These are phyloP conservation scores for Anthonomus grandis DNA, from an alignment of 1,140 invertebrate genomes.

Conservation along the genomic window DNA sequence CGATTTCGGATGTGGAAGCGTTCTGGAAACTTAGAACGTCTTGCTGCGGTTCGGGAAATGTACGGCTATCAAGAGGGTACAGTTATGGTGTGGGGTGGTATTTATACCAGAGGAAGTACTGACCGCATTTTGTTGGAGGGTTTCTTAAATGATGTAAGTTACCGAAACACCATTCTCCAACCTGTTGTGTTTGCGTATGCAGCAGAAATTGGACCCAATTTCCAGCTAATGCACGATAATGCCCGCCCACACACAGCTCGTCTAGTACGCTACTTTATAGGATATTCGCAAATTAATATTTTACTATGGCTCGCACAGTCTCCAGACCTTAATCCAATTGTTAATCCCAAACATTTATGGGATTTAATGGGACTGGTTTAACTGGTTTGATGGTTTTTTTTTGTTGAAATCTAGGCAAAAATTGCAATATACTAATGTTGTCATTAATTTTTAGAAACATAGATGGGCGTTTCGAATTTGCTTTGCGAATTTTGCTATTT, in stretches of 20 bases:
- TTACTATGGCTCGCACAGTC: not conserved
- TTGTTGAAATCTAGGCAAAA: too few relatives aligned
- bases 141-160: not conserved
- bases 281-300: not conserved
- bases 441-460: too few relatives aligned
- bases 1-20: not conserved
- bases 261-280: not conserved
- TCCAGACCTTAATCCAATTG: too few relatives aligned
- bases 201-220: not conserved
- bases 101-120: constrained; percentile 1
- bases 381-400: too few relatives aligned
- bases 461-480: too few relatives aligned
- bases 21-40: constrained; percentile 1
- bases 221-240: constrained; percentile 1
- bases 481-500: too few relatives aligned
- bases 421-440: too few relatives aligned
- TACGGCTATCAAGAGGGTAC: not conserved
- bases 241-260: constrained; percentile 1
- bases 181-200: constrained; percentile 1
- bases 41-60: not conserved
- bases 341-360: too few relatives aligned
- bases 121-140: not conserved
- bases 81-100: constrained; percentile 4
- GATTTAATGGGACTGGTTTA: too few relatives aligned
- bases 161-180: not conserved